phyloP scores from a whole-genome alignment of 2,113 vertebrate species.

The Oceanodroma tethys region DNA sequence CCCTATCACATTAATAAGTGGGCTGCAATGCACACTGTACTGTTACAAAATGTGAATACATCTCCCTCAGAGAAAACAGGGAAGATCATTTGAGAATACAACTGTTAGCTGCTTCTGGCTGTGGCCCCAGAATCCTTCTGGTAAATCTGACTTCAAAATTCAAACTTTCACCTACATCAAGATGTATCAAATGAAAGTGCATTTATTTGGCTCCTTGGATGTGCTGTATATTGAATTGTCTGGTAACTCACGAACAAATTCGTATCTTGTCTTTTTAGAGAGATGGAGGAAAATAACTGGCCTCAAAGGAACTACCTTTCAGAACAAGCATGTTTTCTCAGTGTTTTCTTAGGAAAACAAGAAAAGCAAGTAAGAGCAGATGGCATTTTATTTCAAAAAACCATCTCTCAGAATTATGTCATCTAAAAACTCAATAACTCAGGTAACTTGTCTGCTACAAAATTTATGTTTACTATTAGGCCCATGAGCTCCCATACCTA shows the following conservation, averaged over 20 bases:
- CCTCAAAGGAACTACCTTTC: conserved; percentile 27
- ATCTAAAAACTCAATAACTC: conserved; percentile 22
- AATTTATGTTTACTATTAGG: conserved; percentile 18
- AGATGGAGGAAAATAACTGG: background rate
- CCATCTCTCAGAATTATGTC: conserved; percentile 30
- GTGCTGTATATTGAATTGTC: background rate
- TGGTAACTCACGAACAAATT: conserved; percentile 27
- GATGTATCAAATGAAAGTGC: background rate
- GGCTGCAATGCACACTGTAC: background rate
- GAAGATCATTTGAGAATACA: background rate
- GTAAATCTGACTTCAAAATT: conserved; percentile 25
- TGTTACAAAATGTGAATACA: background rate
- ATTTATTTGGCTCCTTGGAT: background rate
- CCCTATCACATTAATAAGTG: background rate
- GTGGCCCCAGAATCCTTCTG: background rate
- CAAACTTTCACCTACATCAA: background rate
- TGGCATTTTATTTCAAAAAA: conserved; percentile 57
- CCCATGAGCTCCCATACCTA: background rate
- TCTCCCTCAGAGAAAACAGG: background rate
- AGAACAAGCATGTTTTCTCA: conserved; percentile 27
- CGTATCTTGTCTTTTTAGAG: background rate
- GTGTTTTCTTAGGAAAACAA: conserved; percentile 29
- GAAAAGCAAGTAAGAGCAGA: conserved; percentile 31
- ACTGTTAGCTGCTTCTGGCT: background rate
- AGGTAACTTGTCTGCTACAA: background rate